phyloP scores from a whole-genome alignment of 23 tunicate genomes.

The Styela plicata region DNA sequence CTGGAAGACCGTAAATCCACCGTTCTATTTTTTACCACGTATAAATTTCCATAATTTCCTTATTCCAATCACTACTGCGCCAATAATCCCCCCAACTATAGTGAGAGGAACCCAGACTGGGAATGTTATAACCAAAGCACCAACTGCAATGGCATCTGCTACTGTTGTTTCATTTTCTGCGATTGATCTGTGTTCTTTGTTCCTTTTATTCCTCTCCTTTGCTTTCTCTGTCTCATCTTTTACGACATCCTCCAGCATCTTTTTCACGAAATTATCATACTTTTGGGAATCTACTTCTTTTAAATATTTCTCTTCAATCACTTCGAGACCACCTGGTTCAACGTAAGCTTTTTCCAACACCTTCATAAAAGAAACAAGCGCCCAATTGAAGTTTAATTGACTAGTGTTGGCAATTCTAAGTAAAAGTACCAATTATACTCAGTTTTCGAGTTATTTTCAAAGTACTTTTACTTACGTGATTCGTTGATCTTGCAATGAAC shows the following conservation, averaged over 20 bases:
- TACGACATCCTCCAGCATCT: neutral
- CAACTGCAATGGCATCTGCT: neutral
- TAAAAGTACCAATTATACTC: too few species aligned
- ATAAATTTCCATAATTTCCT: too few species aligned
- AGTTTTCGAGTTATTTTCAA: too few species aligned
- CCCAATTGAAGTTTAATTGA: too few species aligned
- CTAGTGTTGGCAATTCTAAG: too few species aligned
- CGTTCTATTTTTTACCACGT: too few species aligned
- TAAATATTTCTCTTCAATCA: neutral
- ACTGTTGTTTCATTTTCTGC: neutral
- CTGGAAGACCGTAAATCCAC: too few species aligned
- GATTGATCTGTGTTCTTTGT: neutral
- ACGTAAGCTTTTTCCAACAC: neutral
- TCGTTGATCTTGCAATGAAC: too few species aligned
- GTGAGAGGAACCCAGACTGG: neutral
- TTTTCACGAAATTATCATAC: too few species aligned
- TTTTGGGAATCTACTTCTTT: neutral
- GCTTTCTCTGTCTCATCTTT: neutral
- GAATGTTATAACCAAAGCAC: neutral
- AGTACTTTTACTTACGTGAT: too few species aligned
- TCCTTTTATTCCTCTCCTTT: neutral
- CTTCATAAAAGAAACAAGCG: neutral
- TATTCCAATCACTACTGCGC: neutral
- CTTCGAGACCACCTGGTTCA: neutral
- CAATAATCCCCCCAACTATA: neutral